Percentiles rank a stretch among this genome's conserved stretches.
Conservation (phyloP, 2,888 invertebrate species). For the Cataglyphis rosenhaueri region DNA sequence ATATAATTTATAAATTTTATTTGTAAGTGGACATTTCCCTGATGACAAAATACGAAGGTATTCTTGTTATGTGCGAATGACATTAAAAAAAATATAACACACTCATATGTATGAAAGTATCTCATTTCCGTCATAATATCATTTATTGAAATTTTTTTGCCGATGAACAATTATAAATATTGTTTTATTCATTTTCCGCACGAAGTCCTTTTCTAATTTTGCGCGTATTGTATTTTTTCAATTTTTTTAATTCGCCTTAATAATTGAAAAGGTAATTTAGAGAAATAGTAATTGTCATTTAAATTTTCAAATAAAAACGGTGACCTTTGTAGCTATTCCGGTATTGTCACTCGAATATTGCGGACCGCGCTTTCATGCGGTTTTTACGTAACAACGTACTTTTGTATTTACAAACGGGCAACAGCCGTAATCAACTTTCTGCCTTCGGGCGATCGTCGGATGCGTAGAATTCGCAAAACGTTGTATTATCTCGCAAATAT, state of each 20-base stretch:
- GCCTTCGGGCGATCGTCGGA: slow-evolving; percentile 54
- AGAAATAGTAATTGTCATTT: slow-evolving; percentile 54
- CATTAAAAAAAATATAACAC: slow-evolving; percentile 10
- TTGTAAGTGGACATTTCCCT: neutral
- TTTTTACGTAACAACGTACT: slow-evolving; percentile 55
- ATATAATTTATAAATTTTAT: neutral
- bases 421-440: slow-evolving; percentile 56
- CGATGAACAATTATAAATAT: slow-evolving; percentile 11
- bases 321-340: slow-evolving; percentile 46
- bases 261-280: slow-evolving; percentile 48
- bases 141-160: slow-evolving; percentile 6
- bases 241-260: slow-evolving; percentile 21
- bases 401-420: slow-evolving; percentile 55
- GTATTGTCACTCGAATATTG: slow-evolving; percentile 52
- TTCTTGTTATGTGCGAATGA: neutral
- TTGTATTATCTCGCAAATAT: slow-evolving; percentile 57
- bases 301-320: slow-evolving; percentile 45
- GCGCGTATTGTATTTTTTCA: slow-evolving; percentile 26
- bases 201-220: slow-evolving; percentile 20
- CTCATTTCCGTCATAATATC: slow-evolving; percentile 2
- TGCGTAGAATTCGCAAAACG: slow-evolving; percentile 53
- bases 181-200: neutral
- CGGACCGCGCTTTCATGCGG: slow-evolving; percentile 34
- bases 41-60: neutral
- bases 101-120: neutral